Conservation (phyloP, 2,888 invertebrate genomes). For the Caprella mutica region DNA sequence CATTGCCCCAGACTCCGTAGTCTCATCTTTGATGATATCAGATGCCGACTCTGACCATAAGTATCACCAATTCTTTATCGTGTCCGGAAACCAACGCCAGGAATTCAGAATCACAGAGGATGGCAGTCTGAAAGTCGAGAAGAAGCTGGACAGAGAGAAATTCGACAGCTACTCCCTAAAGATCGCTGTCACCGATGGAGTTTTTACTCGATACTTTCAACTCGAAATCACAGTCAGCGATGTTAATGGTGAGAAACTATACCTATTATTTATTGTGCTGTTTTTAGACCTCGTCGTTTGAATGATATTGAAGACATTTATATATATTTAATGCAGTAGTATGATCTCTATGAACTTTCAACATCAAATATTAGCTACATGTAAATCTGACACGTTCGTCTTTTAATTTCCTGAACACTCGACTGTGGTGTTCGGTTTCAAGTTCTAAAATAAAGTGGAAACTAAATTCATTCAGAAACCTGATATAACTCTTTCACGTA, state of each 20-base stretch:
- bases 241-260: conserved; percentile 55
- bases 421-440: no score
- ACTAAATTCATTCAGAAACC: no score
- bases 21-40: conserved; percentile 52
- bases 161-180: conserved; percentile 60
- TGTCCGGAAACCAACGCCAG: conserved; percentile 66
- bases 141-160: conserved; percentile 69
- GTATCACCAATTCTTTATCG: conserved; percentile 58
- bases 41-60: conserved; percentile 55
- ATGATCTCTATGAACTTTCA: no score
- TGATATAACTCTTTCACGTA: no score
- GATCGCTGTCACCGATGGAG: conserved; percentile 84
- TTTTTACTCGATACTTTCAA: conserved; percentile 65
- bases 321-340: no score
- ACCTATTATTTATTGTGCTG: not conserved
- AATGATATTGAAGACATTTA: no score
- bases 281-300: no score
- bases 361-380: no score
- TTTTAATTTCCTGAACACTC: no score
- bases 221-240: conserved; percentile 66
- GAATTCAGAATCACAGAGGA: conserved; percentile 75
- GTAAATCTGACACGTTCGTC: no score
- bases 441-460: no score
- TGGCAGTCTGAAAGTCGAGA: conserved; percentile 74
- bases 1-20: conserved; percentile 61